Conservation (phyloP, 2,797 vertebrate species). For the Urocyon cinereoargenteus region DNA sequence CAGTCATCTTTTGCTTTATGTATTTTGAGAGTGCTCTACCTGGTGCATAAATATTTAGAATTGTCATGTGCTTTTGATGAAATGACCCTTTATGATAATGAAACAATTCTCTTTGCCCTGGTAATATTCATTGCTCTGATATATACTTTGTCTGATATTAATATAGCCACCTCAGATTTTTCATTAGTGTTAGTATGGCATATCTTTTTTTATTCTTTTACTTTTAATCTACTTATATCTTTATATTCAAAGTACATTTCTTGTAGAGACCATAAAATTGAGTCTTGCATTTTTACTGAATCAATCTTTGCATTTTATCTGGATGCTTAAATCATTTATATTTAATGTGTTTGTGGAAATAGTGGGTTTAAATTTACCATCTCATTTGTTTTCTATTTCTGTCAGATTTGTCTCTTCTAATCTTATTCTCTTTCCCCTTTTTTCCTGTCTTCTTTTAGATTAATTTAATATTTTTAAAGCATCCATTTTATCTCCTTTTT, state of each 20-base stretch:
- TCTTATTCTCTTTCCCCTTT: neutral
- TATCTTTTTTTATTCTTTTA: neutral
- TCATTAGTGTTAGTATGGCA: neutral
- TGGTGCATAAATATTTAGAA: neutral
- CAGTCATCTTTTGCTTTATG: neutral
- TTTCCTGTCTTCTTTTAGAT: neutral
- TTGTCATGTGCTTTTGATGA: neutral
- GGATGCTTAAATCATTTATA: neutral
- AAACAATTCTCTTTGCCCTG: neutral
- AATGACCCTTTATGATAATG: neutral
- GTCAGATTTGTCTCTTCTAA: slow-evolving; percentile 13
- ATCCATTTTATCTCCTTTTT: neutral
- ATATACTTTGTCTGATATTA: slow-evolving; percentile 21
- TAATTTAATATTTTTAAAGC: neutral
- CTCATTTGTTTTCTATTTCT: slow-evolving; percentile 3
- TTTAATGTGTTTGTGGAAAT: slow-evolving; percentile 33
- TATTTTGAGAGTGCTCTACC: neutral
- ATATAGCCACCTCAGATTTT: neutral
- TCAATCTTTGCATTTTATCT: slow-evolving; percentile 16
- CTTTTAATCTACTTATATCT: neutral
- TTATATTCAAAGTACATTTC: neutral
- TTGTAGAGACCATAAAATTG: neutral
- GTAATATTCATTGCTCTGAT: neutral
- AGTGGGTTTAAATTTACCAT: slow-evolving; percentile 21
- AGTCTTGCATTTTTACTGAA: neutral